These are phyloP conservation scores for Diglossa cyanea DNA, from an alignment of 2,797 vertebrate species.

Conservation along the genomic window DNA sequence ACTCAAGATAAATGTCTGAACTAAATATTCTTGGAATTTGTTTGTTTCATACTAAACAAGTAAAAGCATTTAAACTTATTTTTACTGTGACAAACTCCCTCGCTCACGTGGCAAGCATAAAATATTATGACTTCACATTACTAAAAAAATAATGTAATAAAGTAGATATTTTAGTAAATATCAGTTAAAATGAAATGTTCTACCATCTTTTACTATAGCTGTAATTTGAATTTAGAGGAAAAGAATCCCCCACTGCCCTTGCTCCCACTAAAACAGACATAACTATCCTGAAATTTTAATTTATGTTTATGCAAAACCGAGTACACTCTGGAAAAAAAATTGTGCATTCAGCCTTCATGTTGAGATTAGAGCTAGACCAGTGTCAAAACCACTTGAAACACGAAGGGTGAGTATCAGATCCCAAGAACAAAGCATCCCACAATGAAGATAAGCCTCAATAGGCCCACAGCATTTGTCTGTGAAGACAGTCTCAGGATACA, in stretches of 20 bases:
- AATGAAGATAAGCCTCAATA: neutral
- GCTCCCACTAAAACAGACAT: neutral
- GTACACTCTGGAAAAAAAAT: neutral
- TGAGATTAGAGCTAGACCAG: neutral
- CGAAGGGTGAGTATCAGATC: neutral
- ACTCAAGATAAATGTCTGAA: slow-evolving; percentile 71
- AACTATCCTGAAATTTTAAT: neutral
- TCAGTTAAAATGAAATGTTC: neutral
- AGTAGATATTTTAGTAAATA: neutral
- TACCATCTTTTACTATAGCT: neutral
- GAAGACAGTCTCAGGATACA: neutral
- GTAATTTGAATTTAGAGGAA: neutral
- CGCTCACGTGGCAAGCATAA: neutral
- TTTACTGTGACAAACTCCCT: neutral
- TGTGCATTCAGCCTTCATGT: neutral
- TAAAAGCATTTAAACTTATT: neutral
- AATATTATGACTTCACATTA: neutral
- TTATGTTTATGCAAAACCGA: neutral
- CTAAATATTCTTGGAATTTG: slow-evolving; percentile 41
- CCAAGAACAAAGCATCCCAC: neutral
- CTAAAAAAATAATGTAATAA: neutral
- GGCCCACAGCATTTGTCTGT: neutral
- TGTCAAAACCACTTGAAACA: neutral
- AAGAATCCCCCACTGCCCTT: neutral
- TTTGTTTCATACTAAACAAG: slow-evolving; percentile 18